Percentiles rank a stretch among this genome's conserved stretches.
phyloP scores from a whole-genome alignment of 1,140 invertebrate genomes.

The Zaprionus africanus region DNA sequence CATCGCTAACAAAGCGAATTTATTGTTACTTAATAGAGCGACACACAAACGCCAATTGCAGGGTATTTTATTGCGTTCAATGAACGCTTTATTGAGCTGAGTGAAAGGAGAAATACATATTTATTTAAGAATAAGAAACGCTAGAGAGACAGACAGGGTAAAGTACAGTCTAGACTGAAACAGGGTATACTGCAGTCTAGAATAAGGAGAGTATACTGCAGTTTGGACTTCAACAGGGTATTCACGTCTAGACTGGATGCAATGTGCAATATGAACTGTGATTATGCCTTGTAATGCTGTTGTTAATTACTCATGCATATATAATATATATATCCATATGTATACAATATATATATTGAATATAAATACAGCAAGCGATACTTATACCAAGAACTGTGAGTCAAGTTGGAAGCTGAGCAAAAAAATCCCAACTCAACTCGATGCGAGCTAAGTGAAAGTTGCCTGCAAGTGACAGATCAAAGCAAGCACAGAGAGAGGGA shows the following conservation, averaged over 20 bases:
- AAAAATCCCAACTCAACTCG: constrained; percentile 25
- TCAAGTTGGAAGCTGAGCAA: constrained; percentile 16
- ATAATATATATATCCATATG: neutral
- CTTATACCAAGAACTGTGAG: constrained; percentile 16
- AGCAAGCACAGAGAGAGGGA: neutral
- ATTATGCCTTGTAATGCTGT: neutral
- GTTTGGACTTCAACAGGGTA: neutral
- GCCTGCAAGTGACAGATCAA: neutral
- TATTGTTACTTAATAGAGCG: constrained; percentile 14
- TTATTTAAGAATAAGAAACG: no score
- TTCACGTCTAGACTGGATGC: neutral
- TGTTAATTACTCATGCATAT: neutral
- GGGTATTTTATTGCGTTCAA: neutral
- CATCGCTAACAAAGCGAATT: constrained; percentile 12
- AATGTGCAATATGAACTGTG: neutral
- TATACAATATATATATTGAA: constrained; percentile 1
- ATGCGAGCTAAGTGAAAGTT: constrained; percentile 40
- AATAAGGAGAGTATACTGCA: no score
- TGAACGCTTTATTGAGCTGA: no score
- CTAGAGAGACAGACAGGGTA: no score
- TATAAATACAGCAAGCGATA: neutral
- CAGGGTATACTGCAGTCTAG: neutral
- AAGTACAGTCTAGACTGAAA: no score
- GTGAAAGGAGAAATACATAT: neutral
- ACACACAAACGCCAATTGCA: neutral